These are phyloP conservation scores for Cercopithecus mona DNA, from an alignment of 2,113 vertebrate species.

Conservation along the genomic window DNA sequence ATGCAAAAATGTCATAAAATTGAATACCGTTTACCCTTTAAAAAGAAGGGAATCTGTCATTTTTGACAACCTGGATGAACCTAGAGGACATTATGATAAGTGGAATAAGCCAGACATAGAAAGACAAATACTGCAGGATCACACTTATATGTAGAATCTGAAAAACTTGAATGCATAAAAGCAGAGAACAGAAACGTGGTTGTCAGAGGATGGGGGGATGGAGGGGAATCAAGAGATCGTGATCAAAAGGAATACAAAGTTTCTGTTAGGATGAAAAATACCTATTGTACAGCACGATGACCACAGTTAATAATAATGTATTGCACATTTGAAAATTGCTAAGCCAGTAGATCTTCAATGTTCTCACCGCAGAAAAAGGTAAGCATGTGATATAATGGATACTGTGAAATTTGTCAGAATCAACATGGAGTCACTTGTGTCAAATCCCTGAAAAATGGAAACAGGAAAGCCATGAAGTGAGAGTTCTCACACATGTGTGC, in stretches of 20 bases:
- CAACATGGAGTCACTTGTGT: neutral
- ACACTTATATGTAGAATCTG: neutral
- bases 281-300: neutral
- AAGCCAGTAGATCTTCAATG: neutral
- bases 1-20: no score
- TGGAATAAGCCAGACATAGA: neutral
- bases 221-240: neutral
- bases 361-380: neutral
- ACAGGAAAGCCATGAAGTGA: neutral
- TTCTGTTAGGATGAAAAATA: neutral
- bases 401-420: neutral
- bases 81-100: neutral
- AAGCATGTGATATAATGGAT: neutral
- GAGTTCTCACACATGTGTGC: neutral
- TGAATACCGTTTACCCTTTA: neutral
- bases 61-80: neutral
- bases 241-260: neutral
- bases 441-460: neutral
- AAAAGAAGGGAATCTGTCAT: neutral
- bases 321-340: neutral
- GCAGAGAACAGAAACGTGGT: neutral
- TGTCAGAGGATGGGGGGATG: neutral
- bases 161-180: neutral
- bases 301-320: neutral
- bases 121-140: neutral